Base-by-base conservation (phyloP, 92 coral and sea anemone species). In the Virgularia gustaviana region DNA sequence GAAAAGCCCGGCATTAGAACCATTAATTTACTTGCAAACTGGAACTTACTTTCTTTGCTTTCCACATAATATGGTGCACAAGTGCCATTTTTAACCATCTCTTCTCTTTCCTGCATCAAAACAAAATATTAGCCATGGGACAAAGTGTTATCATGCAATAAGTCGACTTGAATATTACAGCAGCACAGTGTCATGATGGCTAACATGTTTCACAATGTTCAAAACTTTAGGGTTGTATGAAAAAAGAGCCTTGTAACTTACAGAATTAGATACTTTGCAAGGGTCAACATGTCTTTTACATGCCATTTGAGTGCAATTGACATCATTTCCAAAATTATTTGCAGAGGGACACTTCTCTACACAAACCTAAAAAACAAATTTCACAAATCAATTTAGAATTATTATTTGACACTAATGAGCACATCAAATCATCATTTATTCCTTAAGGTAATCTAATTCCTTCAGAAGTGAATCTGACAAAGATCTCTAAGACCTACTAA, bases 1-100 rank as follows among this genome's bases (percentile, higher is more conserved):
- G 71, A 54, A 9, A 5, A 51, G 0, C 36, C 27, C 12, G 58
- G 31, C 19, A 11, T 15, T 34, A 6, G 9, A n/a, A n/a, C n/a
- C n/a, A n/a, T n/a, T n/a, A n/a, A n/a, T n/a, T n/a, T n/a, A n/a
- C 16, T 32, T 4, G 27, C 20, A 47, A 0, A 23, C 41, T 39
- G 18, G 29, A 36, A 75, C 96, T 81, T 44, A 92, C 98, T 85
- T 70, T 89, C 96, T 43, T 86, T 65, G 71, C 98, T 92, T 58
- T 84, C 80, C 38, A 92, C 85, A 45, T 81, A 74, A 44, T 92
- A 92, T 3, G 98, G 98, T 0, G 99, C 99, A 85, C 99, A 94
- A 58, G 64, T 83, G 57, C 83, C 88, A 4, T 86, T 36, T 9
- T 66, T 76, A 35, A 88, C 75, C 15, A 81, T 25, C 0, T 76